These are phyloP conservation scores for Scelioninae gen. 1 DNA, from an alignment of 2,888 invertebrate species.

Conservation along the genomic window DNA sequence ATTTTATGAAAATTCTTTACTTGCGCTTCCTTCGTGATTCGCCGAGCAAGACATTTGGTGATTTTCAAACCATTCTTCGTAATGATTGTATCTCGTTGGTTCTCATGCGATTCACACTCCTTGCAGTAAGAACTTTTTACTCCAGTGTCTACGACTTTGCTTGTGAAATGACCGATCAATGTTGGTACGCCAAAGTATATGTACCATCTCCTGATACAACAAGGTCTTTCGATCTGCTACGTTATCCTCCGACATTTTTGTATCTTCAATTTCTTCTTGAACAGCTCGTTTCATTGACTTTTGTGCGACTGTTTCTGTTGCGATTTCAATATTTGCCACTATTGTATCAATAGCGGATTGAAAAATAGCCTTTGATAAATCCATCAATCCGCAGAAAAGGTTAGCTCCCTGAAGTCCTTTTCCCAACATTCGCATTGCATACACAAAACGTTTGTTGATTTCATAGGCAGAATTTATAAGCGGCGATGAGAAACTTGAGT, in stretches of 20 bases:
- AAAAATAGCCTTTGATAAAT: slow-evolving; percentile 40
- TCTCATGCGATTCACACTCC: slow-evolving; percentile 29
- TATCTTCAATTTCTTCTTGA: slow-evolving; percentile 24
- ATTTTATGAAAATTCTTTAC: not conserved
- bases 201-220: slow-evolving; percentile 28
- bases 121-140: slow-evolving; percentile 66
- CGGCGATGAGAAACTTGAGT: too few relatives aligned
- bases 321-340: not conserved
- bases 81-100: slow-evolving; percentile 17
- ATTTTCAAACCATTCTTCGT: slow-evolving; percentile 21
- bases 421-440: slow-evolving; percentile 7
- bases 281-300: not conserved
- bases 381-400: slow-evolving; percentile 60
- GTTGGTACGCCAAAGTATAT: slow-evolving; percentile 58
- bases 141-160: slow-evolving; percentile 53
- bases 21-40: slow-evolving; percentile 49
- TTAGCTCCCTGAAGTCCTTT: slow-evolving; percentile 57
- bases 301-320: not conserved
- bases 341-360: slow-evolving; percentile 25
- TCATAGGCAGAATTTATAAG: too few relatives aligned
- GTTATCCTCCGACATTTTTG: not conserved
- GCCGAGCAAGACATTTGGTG: slow-evolving; percentile 27
- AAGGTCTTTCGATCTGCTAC: slow-evolving; percentile 10
- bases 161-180: slow-evolving; percentile 58
- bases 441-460: too few relatives aligned